Evolutionary conservation across 2,113 vertebrate genomes (phyloP).

Genomic region (Anguilla japonica): DNA sequence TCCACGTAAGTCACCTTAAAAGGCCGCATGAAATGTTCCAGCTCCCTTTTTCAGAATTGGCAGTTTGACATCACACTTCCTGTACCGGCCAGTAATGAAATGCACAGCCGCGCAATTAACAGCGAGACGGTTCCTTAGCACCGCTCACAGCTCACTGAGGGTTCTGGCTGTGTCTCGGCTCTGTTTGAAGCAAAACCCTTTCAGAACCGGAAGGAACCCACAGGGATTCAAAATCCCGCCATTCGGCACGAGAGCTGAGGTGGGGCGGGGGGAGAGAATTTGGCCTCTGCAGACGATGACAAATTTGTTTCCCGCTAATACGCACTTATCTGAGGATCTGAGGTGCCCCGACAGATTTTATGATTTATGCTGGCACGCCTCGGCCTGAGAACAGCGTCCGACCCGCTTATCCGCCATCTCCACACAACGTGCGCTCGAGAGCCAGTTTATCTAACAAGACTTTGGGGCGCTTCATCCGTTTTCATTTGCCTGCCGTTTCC

Average conservation of each 20-base stretch:
- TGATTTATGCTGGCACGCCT: slow-evolving; percentile 61
- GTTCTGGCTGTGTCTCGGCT: background rate
- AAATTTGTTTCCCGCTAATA: slow-evolving; percentile 64
- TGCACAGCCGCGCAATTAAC: background rate
- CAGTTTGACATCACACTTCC: background rate
- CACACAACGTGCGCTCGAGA: slow-evolving; percentile 41
- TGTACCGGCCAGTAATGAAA: background rate
- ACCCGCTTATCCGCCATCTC: slow-evolving; percentile 52
- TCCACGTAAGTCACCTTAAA: background rate
- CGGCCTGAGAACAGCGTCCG: slow-evolving; percentile 45
- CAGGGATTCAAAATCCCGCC: background rate
- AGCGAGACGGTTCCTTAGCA: background rate
- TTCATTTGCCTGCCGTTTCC: slow-evolving; percentile 55
- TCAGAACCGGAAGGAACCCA: background rate
- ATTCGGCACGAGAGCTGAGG: background rate
- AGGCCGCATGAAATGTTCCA: background rate
- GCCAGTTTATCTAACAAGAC: slow-evolving; percentile 54
- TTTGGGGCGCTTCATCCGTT: slow-evolving; percentile 56
- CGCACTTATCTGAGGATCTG: slow-evolving; percentile 70
- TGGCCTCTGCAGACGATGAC: slow-evolving; percentile 53
- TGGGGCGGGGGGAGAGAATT: background rate
- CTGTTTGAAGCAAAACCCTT: background rate
- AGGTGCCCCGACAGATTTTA: slow-evolving; percentile 57
- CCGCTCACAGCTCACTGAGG: background rate
- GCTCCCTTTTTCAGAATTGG: background rate